Conservation (phyloP, 2,888 invertebrate species). For the Lamproptera curius region DNA sequence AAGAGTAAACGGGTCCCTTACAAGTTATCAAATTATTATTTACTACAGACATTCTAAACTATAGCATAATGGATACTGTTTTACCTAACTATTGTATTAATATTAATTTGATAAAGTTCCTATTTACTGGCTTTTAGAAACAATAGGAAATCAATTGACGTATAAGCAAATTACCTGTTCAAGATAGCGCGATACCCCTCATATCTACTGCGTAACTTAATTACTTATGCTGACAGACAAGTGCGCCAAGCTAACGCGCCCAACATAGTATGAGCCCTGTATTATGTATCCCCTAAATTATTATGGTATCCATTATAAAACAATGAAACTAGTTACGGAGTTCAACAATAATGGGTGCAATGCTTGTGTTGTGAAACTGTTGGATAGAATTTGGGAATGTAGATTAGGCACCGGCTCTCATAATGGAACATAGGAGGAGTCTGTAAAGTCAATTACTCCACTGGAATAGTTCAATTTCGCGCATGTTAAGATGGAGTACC, state of each 20-base stretch:
- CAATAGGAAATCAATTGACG: conserved; percentile 50
- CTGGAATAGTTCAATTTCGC: conserved; percentile 57
- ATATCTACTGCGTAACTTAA: conserved; percentile 66
- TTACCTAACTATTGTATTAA: too few relatives aligned
- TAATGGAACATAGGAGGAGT: conserved; percentile 45
- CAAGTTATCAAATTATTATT: too few relatives aligned
- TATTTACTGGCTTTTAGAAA: conserved; percentile 34
- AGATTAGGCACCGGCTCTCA: conserved; percentile 69
- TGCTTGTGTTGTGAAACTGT: conserved; percentile 46
- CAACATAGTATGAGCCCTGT: conserved; percentile 28
- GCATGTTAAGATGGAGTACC: conserved; percentile 50
- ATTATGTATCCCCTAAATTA: conserved; percentile 3
- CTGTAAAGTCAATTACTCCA: conserved; percentile 62
- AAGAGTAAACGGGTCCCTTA: too few relatives aligned
- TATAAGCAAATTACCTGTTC: conserved; percentile 67
- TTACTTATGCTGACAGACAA: conserved; percentile 63
- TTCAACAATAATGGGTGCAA: conserved; percentile 41
- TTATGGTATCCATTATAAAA: neutral
- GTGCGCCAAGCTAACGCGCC: conserved; percentile 40
- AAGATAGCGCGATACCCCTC: conserved; percentile 63
- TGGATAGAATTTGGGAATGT: conserved; percentile 65
- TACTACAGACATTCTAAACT: too few relatives aligned
- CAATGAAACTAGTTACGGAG: conserved; percentile 34
- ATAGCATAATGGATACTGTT: too few relatives aligned
- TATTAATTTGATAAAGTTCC: conserved; percentile 20